Conservation (phyloP, 2,113 vertebrate species). For the Vimba vimba region DNA sequence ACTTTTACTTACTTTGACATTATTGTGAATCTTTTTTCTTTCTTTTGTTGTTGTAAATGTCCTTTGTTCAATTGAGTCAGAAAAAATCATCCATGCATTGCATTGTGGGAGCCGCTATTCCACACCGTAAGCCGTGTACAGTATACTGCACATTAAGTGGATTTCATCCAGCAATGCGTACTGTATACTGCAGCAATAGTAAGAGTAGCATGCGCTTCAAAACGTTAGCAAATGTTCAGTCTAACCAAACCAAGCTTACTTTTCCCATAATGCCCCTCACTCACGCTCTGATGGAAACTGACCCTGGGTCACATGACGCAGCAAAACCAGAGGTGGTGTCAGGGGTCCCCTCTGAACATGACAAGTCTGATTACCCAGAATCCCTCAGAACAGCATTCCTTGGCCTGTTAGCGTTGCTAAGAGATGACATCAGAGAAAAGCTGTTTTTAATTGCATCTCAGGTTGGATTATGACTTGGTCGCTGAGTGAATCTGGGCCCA, state of each 20-base stretch:
- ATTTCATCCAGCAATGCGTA: no score
- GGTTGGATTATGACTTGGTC: constrained; percentile 56
- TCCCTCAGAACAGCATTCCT: constrained; percentile 31
- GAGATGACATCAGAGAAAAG: constrained; percentile 42
- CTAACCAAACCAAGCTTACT: background rate
- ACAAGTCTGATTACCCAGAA: constrained; percentile 3
- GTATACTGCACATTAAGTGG: no score
- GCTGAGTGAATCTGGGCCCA: constrained; percentile 48
- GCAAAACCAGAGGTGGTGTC: background rate
- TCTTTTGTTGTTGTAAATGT: no score
- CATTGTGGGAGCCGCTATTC: no score
- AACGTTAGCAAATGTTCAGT: background rate
- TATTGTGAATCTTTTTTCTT: no score
- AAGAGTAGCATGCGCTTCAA: background rate
- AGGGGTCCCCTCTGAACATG: constrained; percentile 1
- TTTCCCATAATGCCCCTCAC: background rate
- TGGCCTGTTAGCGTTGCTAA: constrained; percentile 41
- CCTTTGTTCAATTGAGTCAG: no score
- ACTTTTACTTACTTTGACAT: no score
- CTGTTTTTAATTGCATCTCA: constrained; percentile 52
- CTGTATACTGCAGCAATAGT: background rate
- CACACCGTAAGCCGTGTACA: no score
- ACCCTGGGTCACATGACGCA: background rate
- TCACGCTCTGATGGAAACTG: background rate
- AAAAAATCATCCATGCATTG: no score